phyloP scores from a whole-genome alignment of 1,140 invertebrate genomes.

The Lordiphosa stackelbergi region DNA sequence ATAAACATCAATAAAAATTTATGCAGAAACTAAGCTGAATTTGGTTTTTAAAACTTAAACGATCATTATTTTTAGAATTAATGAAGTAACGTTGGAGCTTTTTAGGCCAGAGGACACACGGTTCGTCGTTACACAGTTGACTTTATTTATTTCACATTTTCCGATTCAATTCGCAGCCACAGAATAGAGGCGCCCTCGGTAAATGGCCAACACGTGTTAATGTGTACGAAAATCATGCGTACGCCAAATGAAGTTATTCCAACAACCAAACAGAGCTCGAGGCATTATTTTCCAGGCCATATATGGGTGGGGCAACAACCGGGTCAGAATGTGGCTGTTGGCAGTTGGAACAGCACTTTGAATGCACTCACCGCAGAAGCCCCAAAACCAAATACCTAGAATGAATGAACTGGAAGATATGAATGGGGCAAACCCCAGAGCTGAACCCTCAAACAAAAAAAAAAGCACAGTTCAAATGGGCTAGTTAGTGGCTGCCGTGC shows the following conservation, averaged over 20 bases:
- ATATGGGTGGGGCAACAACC: background rate
- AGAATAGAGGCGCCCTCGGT: background rate
- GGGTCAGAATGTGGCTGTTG: conserved; percentile 6
- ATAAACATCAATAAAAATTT: no score
- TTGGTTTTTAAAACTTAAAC: no score
- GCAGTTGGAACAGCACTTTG: conserved; percentile 36
- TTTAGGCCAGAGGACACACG: no score
- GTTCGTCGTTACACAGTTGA: no score
- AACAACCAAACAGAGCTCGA: background rate
- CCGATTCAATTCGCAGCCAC: background rate
- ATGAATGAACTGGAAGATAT: conserved; percentile 58
- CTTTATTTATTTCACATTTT: background rate
- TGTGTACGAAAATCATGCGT: conserved; percentile 25
- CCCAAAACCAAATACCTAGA: conserved; percentile 22
- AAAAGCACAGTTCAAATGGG: conserved; percentile 29
- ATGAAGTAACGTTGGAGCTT: no score
- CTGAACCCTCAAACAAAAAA: conserved; percentile 8
- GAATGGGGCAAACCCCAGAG: conserved; percentile 30
- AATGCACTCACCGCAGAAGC: conserved; percentile 34
- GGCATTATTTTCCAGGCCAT: background rate
- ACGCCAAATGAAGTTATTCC: conserved; percentile 14
- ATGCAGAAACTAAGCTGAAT: no score
- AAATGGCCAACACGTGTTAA: conserved; percentile 14
- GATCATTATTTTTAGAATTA: no score
- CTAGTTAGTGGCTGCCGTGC: conserved; percentile 52